A percentile compares a stretch with the other conserved stretches of the same genome.
phyloP scores from a whole-genome alignment of 2,113 vertebrate genomes.

The Oriolus oriolus region DNA sequence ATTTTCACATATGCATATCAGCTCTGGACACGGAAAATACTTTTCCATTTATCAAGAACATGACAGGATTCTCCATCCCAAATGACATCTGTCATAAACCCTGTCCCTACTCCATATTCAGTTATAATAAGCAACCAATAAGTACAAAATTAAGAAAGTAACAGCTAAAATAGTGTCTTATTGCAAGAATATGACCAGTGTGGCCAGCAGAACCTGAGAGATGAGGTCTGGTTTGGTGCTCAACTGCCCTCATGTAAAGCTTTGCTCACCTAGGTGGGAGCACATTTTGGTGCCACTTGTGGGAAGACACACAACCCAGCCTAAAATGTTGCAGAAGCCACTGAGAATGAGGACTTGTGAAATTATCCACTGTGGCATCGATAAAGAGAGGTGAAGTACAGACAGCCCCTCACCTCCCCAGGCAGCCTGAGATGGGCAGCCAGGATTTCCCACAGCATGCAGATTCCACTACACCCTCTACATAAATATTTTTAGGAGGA shows the following conservation, averaged over 20 bases:
- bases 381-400: neutral
- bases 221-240: neutral
- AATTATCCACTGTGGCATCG: neutral
- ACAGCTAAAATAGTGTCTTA: neutral
- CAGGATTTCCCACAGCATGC: neutral
- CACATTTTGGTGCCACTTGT: accelerated
- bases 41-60: neutral
- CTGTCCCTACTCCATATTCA: neutral
- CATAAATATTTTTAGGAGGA: neutral
- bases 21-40: neutral
- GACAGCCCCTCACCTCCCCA: neutral
- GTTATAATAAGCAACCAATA: neutral
- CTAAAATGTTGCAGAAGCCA: neutral
- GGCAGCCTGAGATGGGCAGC: neutral
- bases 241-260: neutral
- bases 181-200: neutral
- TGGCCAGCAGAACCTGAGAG: neutral
- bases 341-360: neutral
- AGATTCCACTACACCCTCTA: neutral
- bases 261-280: neutral
- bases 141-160: neutral
- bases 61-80: neutral
- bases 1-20: neutral
- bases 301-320: accelerated
- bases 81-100: neutral